Evolutionary conservation across 1,140 invertebrate genomes (phyloP).

Genomic region (Dreissena polymorpha): DNA sequence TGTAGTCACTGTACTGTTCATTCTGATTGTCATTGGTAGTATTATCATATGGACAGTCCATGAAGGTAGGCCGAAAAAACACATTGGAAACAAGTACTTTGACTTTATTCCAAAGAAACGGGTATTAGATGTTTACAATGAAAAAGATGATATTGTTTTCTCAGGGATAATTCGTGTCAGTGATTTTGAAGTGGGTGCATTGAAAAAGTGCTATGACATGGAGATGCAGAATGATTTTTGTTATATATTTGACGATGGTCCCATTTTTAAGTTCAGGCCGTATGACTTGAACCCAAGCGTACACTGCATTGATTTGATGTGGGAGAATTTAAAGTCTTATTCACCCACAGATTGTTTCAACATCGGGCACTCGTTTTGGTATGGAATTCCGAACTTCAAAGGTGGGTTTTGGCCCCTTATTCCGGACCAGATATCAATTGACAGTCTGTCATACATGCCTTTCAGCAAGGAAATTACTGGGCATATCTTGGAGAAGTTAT

Average conservation of each 20-base stretch:
- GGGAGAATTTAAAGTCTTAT: slow-evolving; percentile 25
- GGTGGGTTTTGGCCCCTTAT: slow-evolving; percentile 47
- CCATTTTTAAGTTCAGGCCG: slow-evolving; percentile 26
- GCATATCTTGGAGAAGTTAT: slow-evolving; percentile 60
- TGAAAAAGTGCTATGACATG: slow-evolving; percentile 36
- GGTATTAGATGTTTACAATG: slow-evolving; percentile 50
- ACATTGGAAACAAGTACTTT: slow-evolving; percentile 53
- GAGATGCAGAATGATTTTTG: slow-evolving; percentile 35
- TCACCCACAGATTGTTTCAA: slow-evolving; percentile 43
- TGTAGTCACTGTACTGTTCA: slow-evolving; percentile 38
- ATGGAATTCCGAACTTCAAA: slow-evolving; percentile 44
- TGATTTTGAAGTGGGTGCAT: slow-evolving; percentile 14
- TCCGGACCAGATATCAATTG: background rate
- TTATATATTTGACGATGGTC: slow-evolving; percentile 37
- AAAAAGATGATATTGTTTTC: slow-evolving; percentile 42
- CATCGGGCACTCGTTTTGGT: slow-evolving; percentile 40
- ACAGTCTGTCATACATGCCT: slow-evolving; percentile 19
- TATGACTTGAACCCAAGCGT: slow-evolving; percentile 18
- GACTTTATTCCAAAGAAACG: slow-evolving; percentile 47
- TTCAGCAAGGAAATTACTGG: slow-evolving; percentile 24
- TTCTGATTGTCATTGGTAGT: slow-evolving; percentile 50
- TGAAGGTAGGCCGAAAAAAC: slow-evolving; percentile 47
- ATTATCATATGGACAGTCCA: slow-evolving; percentile 49
- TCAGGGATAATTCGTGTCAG: slow-evolving; percentile 29
- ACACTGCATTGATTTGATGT: slow-evolving; percentile 48